These are phyloP conservation scores for Leptopilina drosophilae DNA, from an alignment of 2,888 invertebrate species.

Conservation along the genomic window DNA sequence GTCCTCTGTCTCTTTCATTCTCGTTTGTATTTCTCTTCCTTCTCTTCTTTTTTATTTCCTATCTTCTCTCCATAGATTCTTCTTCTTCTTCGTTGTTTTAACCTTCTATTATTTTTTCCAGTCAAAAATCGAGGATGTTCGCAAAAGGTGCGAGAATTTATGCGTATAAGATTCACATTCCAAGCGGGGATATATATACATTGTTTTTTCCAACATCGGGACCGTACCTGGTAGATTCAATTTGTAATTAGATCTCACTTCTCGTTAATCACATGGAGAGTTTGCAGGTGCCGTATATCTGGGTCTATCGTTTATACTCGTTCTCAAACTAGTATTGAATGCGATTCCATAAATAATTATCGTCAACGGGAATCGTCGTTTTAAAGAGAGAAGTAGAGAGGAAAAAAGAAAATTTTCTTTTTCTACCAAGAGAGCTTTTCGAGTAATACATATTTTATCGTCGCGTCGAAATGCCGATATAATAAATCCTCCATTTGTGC, in stretches of 20 bases:
- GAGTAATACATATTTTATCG: conserved; percentile 28
- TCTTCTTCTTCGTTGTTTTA: conserved; percentile 47
- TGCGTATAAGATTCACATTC: conserved; percentile 44
- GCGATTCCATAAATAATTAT: conserved; percentile 40
- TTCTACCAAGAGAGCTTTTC: conserved; percentile 29
- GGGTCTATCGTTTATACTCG: conserved; percentile 34
- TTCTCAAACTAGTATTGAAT: conserved; percentile 38
- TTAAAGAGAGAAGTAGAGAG: too few species aligned
- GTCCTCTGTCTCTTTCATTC: conserved; percentile 35
- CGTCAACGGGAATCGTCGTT: conserved; percentile 28
- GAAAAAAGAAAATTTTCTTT: conserved; percentile 1
- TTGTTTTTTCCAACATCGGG: conserved; percentile 35
- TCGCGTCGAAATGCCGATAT: conserved; percentile 30
- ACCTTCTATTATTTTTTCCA: conserved; percentile 50
- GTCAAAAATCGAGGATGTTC: conserved; percentile 53
- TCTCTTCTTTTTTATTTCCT: conserved; percentile 56
- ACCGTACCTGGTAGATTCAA: conserved; percentile 33
- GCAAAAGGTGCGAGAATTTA: conserved; percentile 53
- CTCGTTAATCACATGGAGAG: conserved; percentile 24
- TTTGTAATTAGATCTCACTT: conserved; percentile 41
- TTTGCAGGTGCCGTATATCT: conserved; percentile 13
- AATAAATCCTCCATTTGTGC: conserved; percentile 40
- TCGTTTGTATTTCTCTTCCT: conserved; percentile 42
- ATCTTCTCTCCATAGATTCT: background rate
- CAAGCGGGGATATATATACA: background rate